Percentiles rank a stretch among this genome's conserved stretches.
Evolutionary conservation across 64 coral and sea anemone species (phyloP).

Genomic region (Actinia tenebrosa): DNA sequence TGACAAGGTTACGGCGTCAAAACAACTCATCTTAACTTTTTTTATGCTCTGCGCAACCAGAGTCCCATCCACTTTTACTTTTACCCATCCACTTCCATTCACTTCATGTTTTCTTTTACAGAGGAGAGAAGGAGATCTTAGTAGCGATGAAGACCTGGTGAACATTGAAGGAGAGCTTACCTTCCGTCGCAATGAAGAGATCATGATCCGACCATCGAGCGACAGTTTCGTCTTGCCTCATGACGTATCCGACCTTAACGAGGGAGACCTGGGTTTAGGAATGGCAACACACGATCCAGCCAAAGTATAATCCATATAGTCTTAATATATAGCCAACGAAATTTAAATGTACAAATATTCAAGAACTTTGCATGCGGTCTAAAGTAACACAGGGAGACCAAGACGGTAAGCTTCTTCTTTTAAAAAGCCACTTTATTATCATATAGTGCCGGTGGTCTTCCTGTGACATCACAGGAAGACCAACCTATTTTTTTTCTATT

Average conservation of each 20-base stretch:
- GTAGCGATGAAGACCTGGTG: constrained; percentile 79
- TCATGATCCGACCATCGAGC: constrained; percentile 64
- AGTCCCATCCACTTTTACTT: not conserved
- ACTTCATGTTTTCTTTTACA: not conserved
- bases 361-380: not conserved
- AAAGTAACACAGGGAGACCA: not conserved
- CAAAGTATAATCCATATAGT: constrained; percentile 10
- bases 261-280: constrained; percentile 80
- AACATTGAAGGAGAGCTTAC: constrained; percentile 56
- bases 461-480: not conserved
- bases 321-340: not conserved
- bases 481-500: no score
- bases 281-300: not conserved
- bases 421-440: not conserved
- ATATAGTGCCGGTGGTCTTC: not conserved
- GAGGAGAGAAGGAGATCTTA: constrained; percentile 26
- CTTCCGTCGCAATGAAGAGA: constrained; percentile 28
- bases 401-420: not conserved
- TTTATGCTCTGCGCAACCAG: no score
- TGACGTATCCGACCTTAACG: constrained; percentile 42
- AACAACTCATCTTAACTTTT: no score
- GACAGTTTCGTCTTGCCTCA: constrained; percentile 17
- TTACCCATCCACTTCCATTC: not conserved
- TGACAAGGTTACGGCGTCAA: no score
- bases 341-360: not conserved